Conservation (phyloP, 1,140 invertebrate genomes). For the Aphelinus certus region DNA sequence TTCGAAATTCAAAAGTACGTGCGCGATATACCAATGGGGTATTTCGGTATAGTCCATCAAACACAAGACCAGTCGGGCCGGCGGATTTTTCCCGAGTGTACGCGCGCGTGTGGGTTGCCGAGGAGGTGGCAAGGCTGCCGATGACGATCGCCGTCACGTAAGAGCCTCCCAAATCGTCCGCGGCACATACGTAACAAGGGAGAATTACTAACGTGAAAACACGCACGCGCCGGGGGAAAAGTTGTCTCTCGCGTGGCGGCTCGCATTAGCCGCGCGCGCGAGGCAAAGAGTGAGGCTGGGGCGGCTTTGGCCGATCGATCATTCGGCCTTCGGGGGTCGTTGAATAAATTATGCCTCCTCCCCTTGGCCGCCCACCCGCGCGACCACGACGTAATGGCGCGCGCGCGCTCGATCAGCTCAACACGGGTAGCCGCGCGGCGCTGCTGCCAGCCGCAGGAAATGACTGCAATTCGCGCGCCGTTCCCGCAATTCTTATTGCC, state of each 20-base stretch:
- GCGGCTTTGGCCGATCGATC: conserved; percentile 50
- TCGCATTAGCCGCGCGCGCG: not conserved
- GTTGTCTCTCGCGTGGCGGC: conserved; percentile 3
- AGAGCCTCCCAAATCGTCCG: not conserved
- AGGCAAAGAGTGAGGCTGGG: conserved; percentile 37
- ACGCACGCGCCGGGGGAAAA: not conserved
- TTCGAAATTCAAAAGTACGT: no score
- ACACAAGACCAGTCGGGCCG: no score
- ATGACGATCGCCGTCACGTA: no score
- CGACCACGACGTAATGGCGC: conserved; percentile 45
- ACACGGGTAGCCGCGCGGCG: not conserved
- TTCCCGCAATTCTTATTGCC: not conserved
- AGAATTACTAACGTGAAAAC: conserved; percentile 10
- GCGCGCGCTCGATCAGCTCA: conserved; percentile 33
- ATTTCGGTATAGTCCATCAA: no score
- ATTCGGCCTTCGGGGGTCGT: conserved; percentile 47
- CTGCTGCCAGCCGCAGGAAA: conserved; percentile 2
- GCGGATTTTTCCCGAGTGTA: no score
- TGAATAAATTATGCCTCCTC: conserved; percentile 55
- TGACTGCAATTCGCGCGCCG: conserved; percentile 22
- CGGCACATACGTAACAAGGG: not conserved
- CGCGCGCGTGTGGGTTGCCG: no score
- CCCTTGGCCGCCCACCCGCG: not conserved
- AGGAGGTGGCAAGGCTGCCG: no score
- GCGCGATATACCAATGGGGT: no score